phyloP scores from a whole-genome alignment of 2,888 invertebrate genomes.

The Mythimna vitellina region DNA sequence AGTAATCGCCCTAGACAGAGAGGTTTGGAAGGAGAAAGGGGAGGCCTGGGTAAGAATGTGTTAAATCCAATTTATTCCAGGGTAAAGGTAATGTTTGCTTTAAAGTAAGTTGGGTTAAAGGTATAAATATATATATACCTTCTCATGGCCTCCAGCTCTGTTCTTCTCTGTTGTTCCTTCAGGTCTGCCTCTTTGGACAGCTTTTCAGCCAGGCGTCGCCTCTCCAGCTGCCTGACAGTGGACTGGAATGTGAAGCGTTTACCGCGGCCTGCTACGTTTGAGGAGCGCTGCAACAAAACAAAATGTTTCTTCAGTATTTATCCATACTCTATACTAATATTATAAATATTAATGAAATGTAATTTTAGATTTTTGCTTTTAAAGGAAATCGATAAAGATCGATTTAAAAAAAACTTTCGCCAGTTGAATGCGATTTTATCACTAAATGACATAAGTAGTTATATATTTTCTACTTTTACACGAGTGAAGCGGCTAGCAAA shows the following conservation, averaged over 20 bases:
- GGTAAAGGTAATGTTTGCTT: background rate
- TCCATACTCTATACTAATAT: background rate
- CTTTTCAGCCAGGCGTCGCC: conserved; percentile 93
- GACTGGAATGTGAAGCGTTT: conserved; percentile 96
- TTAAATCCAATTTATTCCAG: background rate
- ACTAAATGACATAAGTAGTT: too few species aligned
- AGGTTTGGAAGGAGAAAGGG: too few species aligned
- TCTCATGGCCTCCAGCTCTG: conserved; percentile 95
- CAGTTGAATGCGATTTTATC: too few species aligned
- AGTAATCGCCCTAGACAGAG: too few species aligned
- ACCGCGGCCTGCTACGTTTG: conserved; percentile 76
- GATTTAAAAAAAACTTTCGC: too few species aligned
- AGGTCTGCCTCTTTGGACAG: conserved; percentile 94
- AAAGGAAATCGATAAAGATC: too few species aligned
- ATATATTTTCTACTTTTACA: too few species aligned
- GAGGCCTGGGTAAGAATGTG: background rate
- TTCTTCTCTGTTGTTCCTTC: conserved; percentile 93
- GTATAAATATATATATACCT: conserved; percentile 75
- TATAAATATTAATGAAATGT: too few species aligned
- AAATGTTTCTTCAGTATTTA: background rate
- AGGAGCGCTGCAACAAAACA: conserved; percentile 75
- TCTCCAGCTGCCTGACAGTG: conserved; percentile 95
- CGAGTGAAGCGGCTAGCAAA: too few species aligned
- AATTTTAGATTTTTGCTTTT: too few species aligned
- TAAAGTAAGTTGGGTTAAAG: background rate